Conservation (phyloP, 37 sponge, comb jelly and placozoan species). For the Haliclona indistincta region DNA sequence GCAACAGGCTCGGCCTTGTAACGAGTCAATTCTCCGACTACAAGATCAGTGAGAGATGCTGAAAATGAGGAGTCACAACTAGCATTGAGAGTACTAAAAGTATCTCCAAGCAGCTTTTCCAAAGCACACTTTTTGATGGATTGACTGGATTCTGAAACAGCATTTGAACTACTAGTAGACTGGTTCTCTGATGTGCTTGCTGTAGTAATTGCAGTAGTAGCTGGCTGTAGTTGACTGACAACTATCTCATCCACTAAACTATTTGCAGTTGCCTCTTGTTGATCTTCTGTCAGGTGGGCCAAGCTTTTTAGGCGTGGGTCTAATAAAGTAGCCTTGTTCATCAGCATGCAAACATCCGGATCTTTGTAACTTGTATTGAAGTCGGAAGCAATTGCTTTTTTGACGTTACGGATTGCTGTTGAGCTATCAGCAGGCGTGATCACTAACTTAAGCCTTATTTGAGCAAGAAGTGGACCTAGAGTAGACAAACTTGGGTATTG, state of each 20-base stretch:
- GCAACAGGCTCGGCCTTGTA: neutral
- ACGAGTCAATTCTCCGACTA: neutral
- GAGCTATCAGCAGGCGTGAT: neutral
- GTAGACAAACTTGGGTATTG: constrained; percentile 9
- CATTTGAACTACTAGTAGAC: neutral
- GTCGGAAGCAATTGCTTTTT: neutral
- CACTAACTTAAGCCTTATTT: neutral
- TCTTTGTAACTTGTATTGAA: constrained; percentile 9
- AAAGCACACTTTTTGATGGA: no score
- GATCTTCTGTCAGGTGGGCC: neutral
- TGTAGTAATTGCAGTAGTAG: neutral
- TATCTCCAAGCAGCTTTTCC: neutral
- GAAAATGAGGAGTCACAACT: neutral
- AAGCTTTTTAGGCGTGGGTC: constrained; percentile 12
- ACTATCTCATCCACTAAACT: neutral
- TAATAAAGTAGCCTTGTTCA: constrained; percentile 6
- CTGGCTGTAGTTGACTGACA: neutral
- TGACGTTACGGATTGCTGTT: neutral
- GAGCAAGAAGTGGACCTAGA: constrained; percentile 9
- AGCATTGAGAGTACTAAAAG: neutral
- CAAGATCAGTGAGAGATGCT: neutral
- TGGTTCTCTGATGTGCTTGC: neutral
- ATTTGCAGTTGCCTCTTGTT: neutral
- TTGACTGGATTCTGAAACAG: no score
- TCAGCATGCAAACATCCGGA: neutral